Conservation (phyloP, 2,888 invertebrate species). For the Aleiodes alternator region DNA sequence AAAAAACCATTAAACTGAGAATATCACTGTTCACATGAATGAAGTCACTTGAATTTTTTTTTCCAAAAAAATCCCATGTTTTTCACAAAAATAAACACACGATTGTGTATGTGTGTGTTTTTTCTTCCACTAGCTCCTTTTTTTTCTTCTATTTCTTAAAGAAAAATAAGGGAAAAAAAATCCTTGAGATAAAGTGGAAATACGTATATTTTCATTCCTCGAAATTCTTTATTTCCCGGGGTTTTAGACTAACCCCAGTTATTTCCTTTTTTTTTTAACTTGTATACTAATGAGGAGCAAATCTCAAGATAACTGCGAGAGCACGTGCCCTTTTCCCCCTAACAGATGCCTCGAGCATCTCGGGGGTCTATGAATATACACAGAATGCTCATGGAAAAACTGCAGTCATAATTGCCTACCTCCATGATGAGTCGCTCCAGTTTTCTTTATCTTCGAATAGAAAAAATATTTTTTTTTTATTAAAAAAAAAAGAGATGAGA, state of each 20-base stretch:
- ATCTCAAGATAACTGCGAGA: constrained; percentile 69
- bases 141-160: constrained; percentile 36
- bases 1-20: constrained; percentile 48
- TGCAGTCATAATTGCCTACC: constrained; percentile 61
- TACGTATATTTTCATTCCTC: constrained; percentile 14
- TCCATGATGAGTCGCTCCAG: constrained; percentile 50
- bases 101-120: constrained; percentile 9
- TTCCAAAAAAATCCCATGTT: constrained; percentile 15
- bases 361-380: constrained; percentile 49
- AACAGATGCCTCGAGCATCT: constrained; percentile 36
- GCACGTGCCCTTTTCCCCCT: constrained; percentile 59
- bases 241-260: constrained; percentile 42
- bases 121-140: constrained; percentile 25
- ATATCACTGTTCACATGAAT: constrained; percentile 7
- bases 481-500: background rate
- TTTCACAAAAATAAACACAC: constrained; percentile 43
- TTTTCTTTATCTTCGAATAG: constrained; percentile 35
- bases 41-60: constrained; percentile 35
- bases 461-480: constrained; percentile 24
- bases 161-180: constrained; percentile 7
- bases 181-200: too few species aligned
- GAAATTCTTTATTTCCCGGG: constrained; percentile 47
- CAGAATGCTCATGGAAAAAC: constrained; percentile 54
- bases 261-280: constrained; percentile 46
- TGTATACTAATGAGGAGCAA: constrained; percentile 68